A percentile compares a stretch with the other conserved stretches of the same genome.
Evolutionary conservation across 2,113 vertebrate genomes (phyloP).

Genomic region (Condylura cristata): DNA sequence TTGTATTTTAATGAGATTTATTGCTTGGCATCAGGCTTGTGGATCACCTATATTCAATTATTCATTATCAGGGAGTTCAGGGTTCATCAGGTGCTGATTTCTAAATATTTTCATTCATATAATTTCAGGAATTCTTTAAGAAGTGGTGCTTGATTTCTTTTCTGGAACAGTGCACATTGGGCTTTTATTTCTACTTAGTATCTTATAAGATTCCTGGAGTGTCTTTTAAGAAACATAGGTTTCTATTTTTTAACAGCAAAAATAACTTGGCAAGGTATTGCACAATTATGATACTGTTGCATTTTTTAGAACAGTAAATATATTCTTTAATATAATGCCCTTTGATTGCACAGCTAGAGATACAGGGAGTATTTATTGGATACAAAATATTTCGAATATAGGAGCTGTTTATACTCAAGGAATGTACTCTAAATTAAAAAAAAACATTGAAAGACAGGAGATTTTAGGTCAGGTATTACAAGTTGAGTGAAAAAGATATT

Average conservation of each 20-base stretch:
- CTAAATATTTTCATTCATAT: constrained; percentile 14
- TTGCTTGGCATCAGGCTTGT: constrained; percentile 10
- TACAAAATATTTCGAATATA: constrained; percentile 40
- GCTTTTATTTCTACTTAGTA: background rate
- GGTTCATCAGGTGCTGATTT: background rate
- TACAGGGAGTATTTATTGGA: constrained; percentile 9
- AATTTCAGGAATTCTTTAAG: constrained; percentile 4
- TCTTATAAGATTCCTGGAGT: background rate
- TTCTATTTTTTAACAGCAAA: constrained; percentile 43
- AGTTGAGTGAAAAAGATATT: background rate
- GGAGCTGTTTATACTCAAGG: background rate
- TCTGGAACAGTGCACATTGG: background rate
- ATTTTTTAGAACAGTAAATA: constrained; percentile 23
- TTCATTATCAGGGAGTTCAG: background rate
- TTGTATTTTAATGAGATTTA: constrained; percentile 6
- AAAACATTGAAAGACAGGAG: background rate
- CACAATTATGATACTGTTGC: background rate
- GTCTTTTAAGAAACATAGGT: constrained; percentile 1
- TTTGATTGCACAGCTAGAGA: background rate
- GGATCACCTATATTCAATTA: background rate
- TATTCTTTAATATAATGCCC: background rate
- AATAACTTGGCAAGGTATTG: background rate
- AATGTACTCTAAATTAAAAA: constrained; percentile 7
- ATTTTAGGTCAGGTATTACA: background rate
- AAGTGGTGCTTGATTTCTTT: constrained; percentile 17